Evolutionary conservation across 2,113 vertebrate species (phyloP).

Genomic region (Solea senegalensis): DNA sequence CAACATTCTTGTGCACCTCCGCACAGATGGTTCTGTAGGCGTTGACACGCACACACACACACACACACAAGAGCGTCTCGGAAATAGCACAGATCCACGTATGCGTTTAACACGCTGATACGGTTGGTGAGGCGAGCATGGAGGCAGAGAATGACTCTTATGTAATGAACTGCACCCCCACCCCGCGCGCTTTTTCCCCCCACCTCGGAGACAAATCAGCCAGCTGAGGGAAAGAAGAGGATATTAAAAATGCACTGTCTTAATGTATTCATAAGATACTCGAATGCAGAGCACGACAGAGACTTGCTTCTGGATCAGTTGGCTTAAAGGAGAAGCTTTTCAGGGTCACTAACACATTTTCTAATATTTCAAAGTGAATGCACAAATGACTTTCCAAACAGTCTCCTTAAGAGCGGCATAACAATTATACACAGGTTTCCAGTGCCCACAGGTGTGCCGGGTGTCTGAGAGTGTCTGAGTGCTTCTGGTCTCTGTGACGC

Average conservation of each 20-base stretch:
- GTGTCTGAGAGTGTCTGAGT: constrained; percentile 69
- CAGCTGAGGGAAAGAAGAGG: constrained; percentile 70
- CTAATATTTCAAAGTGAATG: constrained; percentile 71
- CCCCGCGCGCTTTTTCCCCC: constrained; percentile 46
- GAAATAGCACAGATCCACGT: constrained; percentile 71
- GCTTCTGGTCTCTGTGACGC: constrained; percentile 65
- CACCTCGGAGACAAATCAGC: constrained; percentile 60
- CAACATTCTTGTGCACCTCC: constrained; percentile 5
- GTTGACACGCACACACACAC: constrained; percentile 16
- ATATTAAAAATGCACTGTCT: constrained; percentile 78
- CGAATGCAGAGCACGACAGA: constrained; percentile 60
- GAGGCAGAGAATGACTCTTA: constrained; percentile 54
- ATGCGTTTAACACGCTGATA: constrained; percentile 58
- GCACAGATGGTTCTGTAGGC: constrained; percentile 34
- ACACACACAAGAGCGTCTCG: constrained; percentile 28
- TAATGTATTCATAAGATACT: constrained; percentile 82
- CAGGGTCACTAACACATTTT: constrained; percentile 73
- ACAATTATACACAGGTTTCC: constrained; percentile 72
- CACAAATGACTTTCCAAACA: constrained; percentile 65
- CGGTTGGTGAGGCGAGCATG: constrained; percentile 44
- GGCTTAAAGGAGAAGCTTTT: constrained; percentile 72
- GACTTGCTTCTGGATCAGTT: constrained; percentile 76
- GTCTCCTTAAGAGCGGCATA: constrained; percentile 57
- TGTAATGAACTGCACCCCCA: constrained; percentile 68
- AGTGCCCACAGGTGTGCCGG: constrained; percentile 61